Base-by-base conservation (phyloP, 2,797 vertebrate genomes). In the Falco cherrug region DNA sequence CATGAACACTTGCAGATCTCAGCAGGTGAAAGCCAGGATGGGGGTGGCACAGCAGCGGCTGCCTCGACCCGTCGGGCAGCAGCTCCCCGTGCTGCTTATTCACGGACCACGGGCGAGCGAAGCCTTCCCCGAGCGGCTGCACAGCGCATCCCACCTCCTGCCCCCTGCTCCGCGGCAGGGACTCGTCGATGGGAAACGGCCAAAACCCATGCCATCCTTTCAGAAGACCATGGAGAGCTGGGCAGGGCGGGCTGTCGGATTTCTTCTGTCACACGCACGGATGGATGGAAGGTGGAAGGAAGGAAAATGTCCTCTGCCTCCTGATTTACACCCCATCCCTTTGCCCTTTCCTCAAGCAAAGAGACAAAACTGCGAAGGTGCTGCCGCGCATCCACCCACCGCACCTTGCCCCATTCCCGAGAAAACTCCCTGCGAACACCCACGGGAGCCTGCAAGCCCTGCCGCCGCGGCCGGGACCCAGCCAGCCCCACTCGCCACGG, bases 291-390 rank as follows among this genome's bases (percentile, higher is more conserved):
- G 7, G 13, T 0, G n/a, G 31, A 31, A 51, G 51, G 74, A 60
- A 70, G 71, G 24, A 87, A 91, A 93, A 95, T 77, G 89, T 87
- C 92, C 93, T 50, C 90, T 86, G 82, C 26, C 70, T 37, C 29
- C 63, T 1, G 28, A 57, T 47, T 69, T 28, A 16, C 79, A 6
- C 57, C 57, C 16, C 56, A 5, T 9, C n/a, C 39, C 20, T n/a
- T 14, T 6, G 37, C 28, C 45, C 18, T n/a, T 28, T 37, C 41
- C 76, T 53, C 16, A 25, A 4, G 61, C 79, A 11, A 61, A 6
- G 79, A 41, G 25, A 8, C 18, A n/a, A 28, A 63, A 2, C 16
- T 0, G 17, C 2, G 1, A 4, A 17, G 17, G 17, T 54, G 75
- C 63, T 18, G 82, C 1, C n/a, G 31, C 33, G 20, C 91, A 28